Evolutionary conservation across 1,140 invertebrate species (phyloP), one percentile per base, ranked within the genome.

Genomic region (Idris sp.): DNA sequence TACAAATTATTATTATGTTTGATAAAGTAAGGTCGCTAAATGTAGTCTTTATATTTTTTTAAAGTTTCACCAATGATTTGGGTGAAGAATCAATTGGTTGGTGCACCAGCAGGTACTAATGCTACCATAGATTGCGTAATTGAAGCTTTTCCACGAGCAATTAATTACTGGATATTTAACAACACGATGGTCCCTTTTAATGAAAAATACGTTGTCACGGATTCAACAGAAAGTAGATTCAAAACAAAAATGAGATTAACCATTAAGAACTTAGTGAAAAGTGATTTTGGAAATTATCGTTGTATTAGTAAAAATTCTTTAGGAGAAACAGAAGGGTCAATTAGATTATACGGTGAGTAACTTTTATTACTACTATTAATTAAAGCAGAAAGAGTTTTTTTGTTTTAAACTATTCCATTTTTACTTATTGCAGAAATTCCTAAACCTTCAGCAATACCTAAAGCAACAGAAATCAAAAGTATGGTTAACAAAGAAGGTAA

Each of bases 71-170:
- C 95, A 14, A 95, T 96, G 93, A 96, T 96, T 79, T 96, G 93
- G 91, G 94, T 95, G 44, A 94, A 94, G 61, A 96, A 96, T 90
- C 95, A 96, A 88, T 89, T 97, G 85, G 94, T 97, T 48, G 95
- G 95, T 3, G 95, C 95, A 19, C 95, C 95, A 43, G 89, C 92
- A 30, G 94, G 94, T 35, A 96, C 94, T 13, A 94, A 96, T 86
- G 94, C 97, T 33, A 96, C 95, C 4, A 92, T 98, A 79, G 95
- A 97, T 86, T 98, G 96, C 83, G 92, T 96, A 80, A 96, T 95
- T 0, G 96, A 97, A 81, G 96, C 96, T n/a, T 94, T 95, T 86
- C 96, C 96, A 41, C 91, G 94, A 68, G 95, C 95, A 48, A 95
- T 97, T 85, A 96, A 93, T 85, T 96, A 96, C 87, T 98, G 96